Conservation (phyloP, 2,888 invertebrate genomes). For the Dicycla oo region DNA sequence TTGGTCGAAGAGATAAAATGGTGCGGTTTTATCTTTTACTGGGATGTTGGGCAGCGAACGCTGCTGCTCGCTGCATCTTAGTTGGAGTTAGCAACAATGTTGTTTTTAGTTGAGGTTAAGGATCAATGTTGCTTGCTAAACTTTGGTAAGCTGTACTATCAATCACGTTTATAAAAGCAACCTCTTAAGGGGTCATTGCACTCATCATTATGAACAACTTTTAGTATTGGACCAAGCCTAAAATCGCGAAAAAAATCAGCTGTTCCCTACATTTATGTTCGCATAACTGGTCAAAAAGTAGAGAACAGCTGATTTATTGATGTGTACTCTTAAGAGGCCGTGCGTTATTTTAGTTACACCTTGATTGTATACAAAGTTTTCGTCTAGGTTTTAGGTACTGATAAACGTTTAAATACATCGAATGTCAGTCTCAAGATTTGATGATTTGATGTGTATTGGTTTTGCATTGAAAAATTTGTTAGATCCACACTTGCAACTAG, state of each 20-base stretch:
- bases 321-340: too few relatives aligned
- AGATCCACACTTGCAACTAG: too few relatives aligned
- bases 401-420: background rate
- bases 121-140: conserved; percentile 6
- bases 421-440: background rate
- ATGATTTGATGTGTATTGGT: too few relatives aligned
- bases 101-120: background rate
- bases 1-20: conserved; percentile 38
- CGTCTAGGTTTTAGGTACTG: background rate
- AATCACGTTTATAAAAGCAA: background rate
- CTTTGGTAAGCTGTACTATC: background rate
- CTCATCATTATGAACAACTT: too few relatives aligned
- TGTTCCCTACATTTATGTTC: too few relatives aligned
- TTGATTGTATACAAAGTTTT: background rate
- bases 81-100: conserved; percentile 18
- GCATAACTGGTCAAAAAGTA: too few relatives aligned
- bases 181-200: too few relatives aligned
- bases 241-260: too few relatives aligned
- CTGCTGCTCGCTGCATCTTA: background rate
- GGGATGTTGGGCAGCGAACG: conserved; percentile 17
- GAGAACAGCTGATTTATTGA: too few relatives aligned
- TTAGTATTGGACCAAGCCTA: too few relatives aligned
- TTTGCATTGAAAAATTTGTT: too few relatives aligned
- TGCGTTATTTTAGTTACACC: too few relatives aligned
- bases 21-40: conserved; percentile 41